phyloP scores from a whole-genome alignment of 2,113 vertebrate genomes.

The Anas platyrhynchos region DNA sequence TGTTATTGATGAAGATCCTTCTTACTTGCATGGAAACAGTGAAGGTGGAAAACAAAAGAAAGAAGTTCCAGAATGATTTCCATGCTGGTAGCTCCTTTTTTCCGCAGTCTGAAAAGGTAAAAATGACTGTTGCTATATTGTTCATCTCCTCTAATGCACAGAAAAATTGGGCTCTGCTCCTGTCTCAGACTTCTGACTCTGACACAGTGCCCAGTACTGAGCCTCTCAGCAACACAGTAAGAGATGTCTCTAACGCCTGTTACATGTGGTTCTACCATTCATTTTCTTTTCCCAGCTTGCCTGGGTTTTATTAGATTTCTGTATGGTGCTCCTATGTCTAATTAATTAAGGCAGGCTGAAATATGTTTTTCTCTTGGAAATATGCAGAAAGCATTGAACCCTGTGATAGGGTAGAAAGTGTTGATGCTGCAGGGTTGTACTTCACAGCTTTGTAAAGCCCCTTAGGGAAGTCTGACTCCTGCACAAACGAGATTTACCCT shows the following conservation, averaged over 20 bases:
- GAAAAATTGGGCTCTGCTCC: neutral
- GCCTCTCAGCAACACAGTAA: rapidly evolving
- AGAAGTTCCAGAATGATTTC: neutral
- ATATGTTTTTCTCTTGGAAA: conserved; percentile 19
- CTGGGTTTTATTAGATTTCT: conserved; percentile 11
- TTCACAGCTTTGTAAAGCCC: conserved; percentile 41
- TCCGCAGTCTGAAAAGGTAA: neutral
- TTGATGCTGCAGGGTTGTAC: conserved; percentile 57
- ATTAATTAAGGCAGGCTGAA: conserved; percentile 28
- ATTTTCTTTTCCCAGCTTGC: neutral
- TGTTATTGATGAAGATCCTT: neutral
- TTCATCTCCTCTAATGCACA: neutral
- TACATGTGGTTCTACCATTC: neutral
- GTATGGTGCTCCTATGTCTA: neutral
- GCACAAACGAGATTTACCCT: conserved; percentile 41
- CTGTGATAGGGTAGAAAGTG: neutral
- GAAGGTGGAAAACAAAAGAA: neutral
- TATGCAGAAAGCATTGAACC: conserved; percentile 10
- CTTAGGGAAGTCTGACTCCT: conserved; percentile 24
- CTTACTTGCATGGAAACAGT: neutral
- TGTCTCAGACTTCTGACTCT: neutral
- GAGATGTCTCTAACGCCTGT: neutral
- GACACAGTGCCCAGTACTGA: neutral
- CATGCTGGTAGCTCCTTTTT: neutral
- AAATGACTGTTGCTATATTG: neutral